Conservation (phyloP, 1,140 invertebrate species). For the Diplogasteroides magnus region DNA sequence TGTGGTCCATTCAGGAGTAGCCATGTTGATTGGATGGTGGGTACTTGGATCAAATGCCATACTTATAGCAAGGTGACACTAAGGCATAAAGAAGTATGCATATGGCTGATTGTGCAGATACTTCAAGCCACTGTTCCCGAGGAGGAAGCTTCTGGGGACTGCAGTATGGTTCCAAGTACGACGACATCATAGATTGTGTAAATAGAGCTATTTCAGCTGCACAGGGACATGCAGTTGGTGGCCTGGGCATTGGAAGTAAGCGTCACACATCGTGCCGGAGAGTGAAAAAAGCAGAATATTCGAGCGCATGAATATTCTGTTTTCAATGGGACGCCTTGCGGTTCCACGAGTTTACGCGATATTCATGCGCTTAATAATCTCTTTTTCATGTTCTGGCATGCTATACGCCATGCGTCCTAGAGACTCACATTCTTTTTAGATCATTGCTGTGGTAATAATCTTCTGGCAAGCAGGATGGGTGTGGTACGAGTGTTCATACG, state of each 20-base stretch:
- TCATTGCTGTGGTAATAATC: constrained; percentile 20
- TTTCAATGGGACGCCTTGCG: too few relatives aligned
- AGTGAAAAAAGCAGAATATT: too few relatives aligned
- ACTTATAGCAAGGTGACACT: constrained; percentile 22
- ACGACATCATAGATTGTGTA: background rate
- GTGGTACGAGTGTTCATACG: constrained; percentile 26
- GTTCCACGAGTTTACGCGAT: too few relatives aligned
- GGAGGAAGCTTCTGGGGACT: constrained; percentile 22
- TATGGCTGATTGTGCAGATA: too few relatives aligned
- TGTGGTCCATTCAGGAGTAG: constrained; percentile 10
- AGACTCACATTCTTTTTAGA: constrained; percentile 17
- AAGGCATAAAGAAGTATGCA: too few relatives aligned
- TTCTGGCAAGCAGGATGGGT: constrained; percentile 32
- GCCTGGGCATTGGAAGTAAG: background rate
- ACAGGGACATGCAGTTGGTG: constrained; percentile 18
- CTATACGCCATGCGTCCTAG: background rate
- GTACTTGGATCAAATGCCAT: constrained; percentile 28
- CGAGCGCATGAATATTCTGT: too few relatives aligned
- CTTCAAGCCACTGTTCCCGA: constrained; percentile 26
- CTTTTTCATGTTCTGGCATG: too few relatives aligned
- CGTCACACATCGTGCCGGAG: too few relatives aligned
- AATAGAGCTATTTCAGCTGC: constrained; percentile 5
- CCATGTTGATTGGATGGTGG: constrained; percentile 28
- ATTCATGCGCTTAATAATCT: too few relatives aligned
- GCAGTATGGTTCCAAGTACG: constrained; percentile 28